Percentiles rank a stretch among this genome's conserved stretches.
Evolutionary conservation across 2,113 vertebrate genomes (phyloP).

Genomic region (Hippocampus barbouri): DNA sequence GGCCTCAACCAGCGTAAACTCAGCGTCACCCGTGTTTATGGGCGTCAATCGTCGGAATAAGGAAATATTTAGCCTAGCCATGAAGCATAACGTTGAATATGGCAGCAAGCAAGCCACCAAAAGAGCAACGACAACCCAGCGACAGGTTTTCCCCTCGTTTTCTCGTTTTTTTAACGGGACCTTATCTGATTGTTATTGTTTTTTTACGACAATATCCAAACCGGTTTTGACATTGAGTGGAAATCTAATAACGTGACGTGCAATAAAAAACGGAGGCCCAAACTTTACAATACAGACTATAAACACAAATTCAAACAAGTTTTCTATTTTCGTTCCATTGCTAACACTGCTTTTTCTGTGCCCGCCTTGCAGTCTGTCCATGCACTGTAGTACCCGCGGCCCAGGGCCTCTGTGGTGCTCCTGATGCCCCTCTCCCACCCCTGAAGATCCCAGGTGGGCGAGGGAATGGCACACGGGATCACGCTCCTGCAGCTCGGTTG

Average conservation of each 20-base stretch:
- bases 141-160: neutral
- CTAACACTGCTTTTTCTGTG: neutral
- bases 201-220: too few relatives aligned
- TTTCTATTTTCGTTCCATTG: neutral
- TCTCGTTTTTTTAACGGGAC: too few relatives aligned
- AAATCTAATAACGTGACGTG: neutral
- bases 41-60: neutral
- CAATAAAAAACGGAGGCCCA: too few relatives aligned
- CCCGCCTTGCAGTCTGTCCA: constrained; percentile 76
- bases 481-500: constrained; percentile 92
- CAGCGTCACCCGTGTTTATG: neutral
- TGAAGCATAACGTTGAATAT: neutral
- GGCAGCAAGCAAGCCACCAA: neutral
- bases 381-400: constrained; percentile 95
- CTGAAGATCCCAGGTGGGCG: constrained; percentile 99
- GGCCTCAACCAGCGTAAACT: too few relatives aligned
- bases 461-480: constrained; percentile 99
- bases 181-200: too few relatives aligned
- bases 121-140: neutral
- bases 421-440: constrained; percentile 99
- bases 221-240: too few relatives aligned
- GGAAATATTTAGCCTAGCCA: neutral
- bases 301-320: too few relatives aligned
- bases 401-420: constrained; percentile 99
- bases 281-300: too few relatives aligned